phyloP scores from a whole-genome alignment of 2,113 vertebrate species.

The Grantiella picta region DNA sequence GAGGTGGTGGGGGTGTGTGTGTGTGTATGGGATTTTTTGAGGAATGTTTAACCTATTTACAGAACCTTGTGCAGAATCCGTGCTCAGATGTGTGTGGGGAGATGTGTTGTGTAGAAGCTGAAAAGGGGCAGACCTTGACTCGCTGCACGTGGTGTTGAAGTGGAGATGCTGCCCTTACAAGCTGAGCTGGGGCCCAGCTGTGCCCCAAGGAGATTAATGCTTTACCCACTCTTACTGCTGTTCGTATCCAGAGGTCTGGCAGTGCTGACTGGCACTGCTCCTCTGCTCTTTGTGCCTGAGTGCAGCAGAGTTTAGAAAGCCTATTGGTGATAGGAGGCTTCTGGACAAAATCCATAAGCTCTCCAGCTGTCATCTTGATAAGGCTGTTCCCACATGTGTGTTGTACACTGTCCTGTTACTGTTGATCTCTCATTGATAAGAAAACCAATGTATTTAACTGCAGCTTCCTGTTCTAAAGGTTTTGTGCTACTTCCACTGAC shows the following conservation, averaged over 20 bases:
- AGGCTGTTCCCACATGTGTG: conserved; percentile 36
- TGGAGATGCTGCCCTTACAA: background rate
- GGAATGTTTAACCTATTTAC: background rate
- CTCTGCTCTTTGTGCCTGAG: background rate
- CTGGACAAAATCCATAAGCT: conserved; percentile 32
- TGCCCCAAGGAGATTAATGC: background rate
- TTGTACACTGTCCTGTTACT: conserved; percentile 30
- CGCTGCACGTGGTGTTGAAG: rapidly evolving
- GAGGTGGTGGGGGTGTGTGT: background rate
- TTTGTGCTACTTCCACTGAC: conserved; percentile 11
- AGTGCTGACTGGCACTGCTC: background rate
- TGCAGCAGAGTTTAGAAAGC: background rate
- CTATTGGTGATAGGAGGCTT: background rate
- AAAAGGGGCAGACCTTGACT: background rate
- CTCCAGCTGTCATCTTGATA: conserved; percentile 50
- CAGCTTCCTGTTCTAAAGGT: conserved; percentile 52
- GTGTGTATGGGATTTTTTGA: background rate
- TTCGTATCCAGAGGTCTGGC: background rate
- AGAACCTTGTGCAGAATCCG: background rate
- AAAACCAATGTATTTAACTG: conserved; percentile 35
- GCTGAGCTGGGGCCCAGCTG: background rate
- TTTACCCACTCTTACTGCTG: background rate
- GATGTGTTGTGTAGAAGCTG: background rate
- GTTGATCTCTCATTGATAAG: conserved; percentile 45
- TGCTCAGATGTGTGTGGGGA: background rate